phyloP scores from a whole-genome alignment of 2,888 invertebrate species.

The Caenorhabditis parvicauda region DNA sequence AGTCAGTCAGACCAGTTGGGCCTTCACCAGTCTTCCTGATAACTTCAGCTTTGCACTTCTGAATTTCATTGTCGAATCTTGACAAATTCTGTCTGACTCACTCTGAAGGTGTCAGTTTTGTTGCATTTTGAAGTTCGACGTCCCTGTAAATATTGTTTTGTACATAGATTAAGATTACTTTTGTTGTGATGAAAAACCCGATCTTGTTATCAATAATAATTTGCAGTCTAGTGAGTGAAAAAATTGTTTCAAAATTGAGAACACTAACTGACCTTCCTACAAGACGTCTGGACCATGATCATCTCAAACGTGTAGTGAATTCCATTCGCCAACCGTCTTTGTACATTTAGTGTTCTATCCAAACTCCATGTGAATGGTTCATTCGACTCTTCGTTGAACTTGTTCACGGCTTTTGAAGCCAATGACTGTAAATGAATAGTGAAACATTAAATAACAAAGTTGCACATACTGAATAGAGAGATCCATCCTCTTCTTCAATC shows the following conservation, averaged over 20 bases:
- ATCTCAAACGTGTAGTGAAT: slow-evolving; percentile 43
- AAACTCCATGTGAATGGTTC: slow-evolving; percentile 38
- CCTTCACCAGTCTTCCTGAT: slow-evolving; percentile 15
- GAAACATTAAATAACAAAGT: background rate
- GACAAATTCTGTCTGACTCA: background rate
- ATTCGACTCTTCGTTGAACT: slow-evolving; percentile 46
- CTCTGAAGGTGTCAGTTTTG: slow-evolving; percentile 23
- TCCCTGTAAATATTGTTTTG: too few species aligned
- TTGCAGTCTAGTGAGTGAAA: too few species aligned
- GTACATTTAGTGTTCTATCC: slow-evolving; percentile 33
- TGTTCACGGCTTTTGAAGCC: slow-evolving; percentile 35
- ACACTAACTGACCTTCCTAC: slow-evolving; percentile 37
- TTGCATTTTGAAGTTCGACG: too few species aligned
- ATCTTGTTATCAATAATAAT: too few species aligned
- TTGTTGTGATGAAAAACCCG: too few species aligned
- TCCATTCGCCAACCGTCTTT: slow-evolving; percentile 32
- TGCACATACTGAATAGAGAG: too few species aligned
- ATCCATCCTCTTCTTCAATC: background rate
- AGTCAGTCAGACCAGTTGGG: slow-evolving; percentile 16
- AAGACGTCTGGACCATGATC: slow-evolving; percentile 40
- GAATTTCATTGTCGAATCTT: background rate
- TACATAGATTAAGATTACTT: too few species aligned
- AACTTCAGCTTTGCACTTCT: slow-evolving; percentile 24
- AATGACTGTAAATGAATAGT: slow-evolving; percentile 26
- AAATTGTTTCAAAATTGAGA: background rate